Conservation (phyloP, 2,113 vertebrate genomes). For the Microtus pennsylvanicus region DNA sequence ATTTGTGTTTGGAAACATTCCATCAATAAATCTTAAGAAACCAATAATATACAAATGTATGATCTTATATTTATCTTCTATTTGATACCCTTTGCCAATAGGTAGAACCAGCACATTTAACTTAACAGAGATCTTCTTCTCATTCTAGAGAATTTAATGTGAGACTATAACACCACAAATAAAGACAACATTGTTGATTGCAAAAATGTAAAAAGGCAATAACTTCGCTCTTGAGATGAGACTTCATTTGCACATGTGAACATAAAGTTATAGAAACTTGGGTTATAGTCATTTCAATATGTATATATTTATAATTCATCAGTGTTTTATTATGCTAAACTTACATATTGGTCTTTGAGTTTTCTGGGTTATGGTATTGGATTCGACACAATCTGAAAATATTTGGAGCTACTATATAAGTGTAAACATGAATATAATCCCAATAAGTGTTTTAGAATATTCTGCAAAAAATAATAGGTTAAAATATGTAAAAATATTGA, state of each 20-base stretch:
- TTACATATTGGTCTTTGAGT: neutral
- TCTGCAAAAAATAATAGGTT: neutral
- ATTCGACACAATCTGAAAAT: neutral
- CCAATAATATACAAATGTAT: neutral
- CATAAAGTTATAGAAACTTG: neutral
- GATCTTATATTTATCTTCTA: neutral
- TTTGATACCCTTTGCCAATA: neutral
- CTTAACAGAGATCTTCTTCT: neutral
- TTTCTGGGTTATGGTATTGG: neutral
- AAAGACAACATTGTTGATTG: neutral
- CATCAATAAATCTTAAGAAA: neutral
- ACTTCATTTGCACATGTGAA: neutral
- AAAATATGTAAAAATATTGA: neutral
- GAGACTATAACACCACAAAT: neutral
- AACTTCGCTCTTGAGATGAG: neutral
- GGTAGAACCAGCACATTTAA: neutral
- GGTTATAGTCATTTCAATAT: neutral
- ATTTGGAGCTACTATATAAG: neutral
- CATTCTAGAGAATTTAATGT: neutral
- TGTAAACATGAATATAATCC: neutral
- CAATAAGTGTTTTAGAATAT: neutral
- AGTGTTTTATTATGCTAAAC: neutral
- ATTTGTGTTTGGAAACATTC: conserved; percentile 20
- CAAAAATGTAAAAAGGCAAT: neutral
- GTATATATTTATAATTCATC: neutral